Conservation (phyloP, 2,113 vertebrate species). For the Smithornis capensis region DNA sequence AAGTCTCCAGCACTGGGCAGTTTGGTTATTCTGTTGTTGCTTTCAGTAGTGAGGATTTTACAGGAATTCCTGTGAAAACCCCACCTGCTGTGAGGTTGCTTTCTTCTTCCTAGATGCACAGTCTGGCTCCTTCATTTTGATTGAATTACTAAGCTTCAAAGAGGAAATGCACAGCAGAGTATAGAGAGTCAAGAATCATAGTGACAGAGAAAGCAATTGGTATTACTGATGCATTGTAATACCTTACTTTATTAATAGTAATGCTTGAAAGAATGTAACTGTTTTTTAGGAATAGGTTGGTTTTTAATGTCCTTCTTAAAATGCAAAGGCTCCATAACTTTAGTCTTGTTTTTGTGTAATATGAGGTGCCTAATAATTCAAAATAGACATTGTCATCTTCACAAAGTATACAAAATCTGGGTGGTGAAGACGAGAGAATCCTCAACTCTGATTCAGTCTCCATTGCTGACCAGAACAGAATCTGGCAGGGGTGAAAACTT, state of each 20-base stretch:
- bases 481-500: not conserved
- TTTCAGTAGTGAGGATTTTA: constrained; percentile 38
- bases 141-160: constrained; percentile 40
- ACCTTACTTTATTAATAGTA: constrained; percentile 18
- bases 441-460: not conserved
- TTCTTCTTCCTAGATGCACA: constrained; percentile 31
- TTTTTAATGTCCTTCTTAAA: constrained; percentile 2
- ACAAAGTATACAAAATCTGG: not conserved
- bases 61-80: constrained; percentile 33
- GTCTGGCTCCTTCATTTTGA: not conserved
- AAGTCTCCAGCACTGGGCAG: not conserved
- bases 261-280: not conserved
- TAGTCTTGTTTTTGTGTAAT: not conserved
- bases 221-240: not conserved
- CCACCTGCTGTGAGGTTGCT: constrained; percentile 45
- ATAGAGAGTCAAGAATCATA: not conserved
- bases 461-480: not conserved
- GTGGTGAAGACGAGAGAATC: not conserved
- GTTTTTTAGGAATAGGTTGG: not conserved
- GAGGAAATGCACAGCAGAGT: constrained; percentile 8
- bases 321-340: not conserved
- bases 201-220: not conserved
- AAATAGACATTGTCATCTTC: not conserved
- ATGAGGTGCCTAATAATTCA: not conserved
- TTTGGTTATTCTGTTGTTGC: constrained; percentile 33